Evolutionary conservation across 2,113 vertebrate genomes (phyloP).

Genomic region (Microcebus tavaratra): DNA sequence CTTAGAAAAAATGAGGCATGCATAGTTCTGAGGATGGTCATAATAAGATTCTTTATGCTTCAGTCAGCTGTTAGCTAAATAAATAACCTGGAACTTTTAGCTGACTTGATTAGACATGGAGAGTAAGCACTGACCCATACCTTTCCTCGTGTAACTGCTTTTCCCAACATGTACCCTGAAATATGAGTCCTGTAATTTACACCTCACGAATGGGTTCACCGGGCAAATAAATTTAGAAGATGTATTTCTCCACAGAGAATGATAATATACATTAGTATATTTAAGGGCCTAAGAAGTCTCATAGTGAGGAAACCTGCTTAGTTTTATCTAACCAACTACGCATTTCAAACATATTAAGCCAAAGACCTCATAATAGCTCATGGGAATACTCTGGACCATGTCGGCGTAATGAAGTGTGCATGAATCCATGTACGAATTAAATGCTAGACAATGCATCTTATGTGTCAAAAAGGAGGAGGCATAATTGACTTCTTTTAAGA

Average conservation of each 20-base stretch:
- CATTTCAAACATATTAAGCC: background rate
- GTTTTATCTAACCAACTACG: conserved; percentile 46
- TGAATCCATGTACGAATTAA: background rate
- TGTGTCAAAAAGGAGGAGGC: background rate
- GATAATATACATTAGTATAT: background rate
- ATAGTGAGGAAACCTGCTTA: background rate
- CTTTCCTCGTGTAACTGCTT: background rate
- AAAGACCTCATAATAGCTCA: background rate
- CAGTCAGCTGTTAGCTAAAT: background rate
- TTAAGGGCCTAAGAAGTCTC: background rate
- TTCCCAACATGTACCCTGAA: background rate
- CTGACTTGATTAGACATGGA: background rate
- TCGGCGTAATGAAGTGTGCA: background rate
- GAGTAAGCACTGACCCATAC: background rate
- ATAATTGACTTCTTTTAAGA: background rate
- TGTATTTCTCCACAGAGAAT: conserved; percentile 13
- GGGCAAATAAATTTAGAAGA: background rate
- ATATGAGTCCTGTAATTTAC: background rate
- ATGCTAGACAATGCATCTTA: background rate
- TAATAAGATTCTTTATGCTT: background rate
- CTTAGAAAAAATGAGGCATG: background rate
- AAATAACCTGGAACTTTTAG: background rate
- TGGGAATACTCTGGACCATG: background rate
- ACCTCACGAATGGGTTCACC: background rate
- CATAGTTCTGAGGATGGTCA: background rate